Evolutionary conservation across 2,888 invertebrate genomes (phyloP).

Genomic region (Nycteola revayana): DNA sequence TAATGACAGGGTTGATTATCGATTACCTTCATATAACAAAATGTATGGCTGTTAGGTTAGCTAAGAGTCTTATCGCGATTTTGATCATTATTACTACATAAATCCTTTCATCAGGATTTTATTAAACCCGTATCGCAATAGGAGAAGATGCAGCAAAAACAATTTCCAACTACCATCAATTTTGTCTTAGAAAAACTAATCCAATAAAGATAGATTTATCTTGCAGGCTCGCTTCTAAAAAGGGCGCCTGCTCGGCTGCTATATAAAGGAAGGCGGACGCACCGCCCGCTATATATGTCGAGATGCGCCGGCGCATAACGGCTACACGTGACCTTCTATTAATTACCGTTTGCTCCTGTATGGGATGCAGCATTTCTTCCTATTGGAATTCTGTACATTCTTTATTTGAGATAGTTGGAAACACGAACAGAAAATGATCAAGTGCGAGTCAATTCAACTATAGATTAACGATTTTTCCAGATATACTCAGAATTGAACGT

Average conservation of each 20-base stretch:
- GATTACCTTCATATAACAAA: too few species aligned
- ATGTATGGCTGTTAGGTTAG: too few species aligned
- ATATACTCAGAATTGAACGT: too few species aligned
- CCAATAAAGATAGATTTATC: constrained; percentile 26
- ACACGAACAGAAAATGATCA: too few species aligned
- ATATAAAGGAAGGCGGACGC: constrained; percentile 62
- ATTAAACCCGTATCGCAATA: too few species aligned
- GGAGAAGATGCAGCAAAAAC: too few species aligned
- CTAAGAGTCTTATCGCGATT: too few species aligned
- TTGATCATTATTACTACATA: background rate
- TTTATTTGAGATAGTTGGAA: background rate
- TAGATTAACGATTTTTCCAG: too few species aligned
- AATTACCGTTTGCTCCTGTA: constrained; percentile 71
- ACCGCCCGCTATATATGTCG: constrained; percentile 58
- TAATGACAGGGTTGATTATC: too few species aligned
- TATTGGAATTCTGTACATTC: constrained; percentile 11
- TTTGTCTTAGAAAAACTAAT: constrained; percentile 17
- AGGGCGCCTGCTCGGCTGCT: constrained; percentile 44
- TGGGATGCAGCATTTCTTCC: constrained; percentile 48
- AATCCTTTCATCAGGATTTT: background rate
- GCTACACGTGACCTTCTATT: constrained; percentile 69
- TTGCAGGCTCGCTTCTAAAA: constrained; percentile 33
- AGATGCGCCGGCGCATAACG: constrained; percentile 69
- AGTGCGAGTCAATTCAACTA: too few species aligned
- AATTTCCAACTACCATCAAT: too few species aligned